Evolutionary conservation across 64 coral and sea anemone genomes (phyloP), one percentile per base, ranked within the genome.

Genomic region (Montipora sp.): DNA sequence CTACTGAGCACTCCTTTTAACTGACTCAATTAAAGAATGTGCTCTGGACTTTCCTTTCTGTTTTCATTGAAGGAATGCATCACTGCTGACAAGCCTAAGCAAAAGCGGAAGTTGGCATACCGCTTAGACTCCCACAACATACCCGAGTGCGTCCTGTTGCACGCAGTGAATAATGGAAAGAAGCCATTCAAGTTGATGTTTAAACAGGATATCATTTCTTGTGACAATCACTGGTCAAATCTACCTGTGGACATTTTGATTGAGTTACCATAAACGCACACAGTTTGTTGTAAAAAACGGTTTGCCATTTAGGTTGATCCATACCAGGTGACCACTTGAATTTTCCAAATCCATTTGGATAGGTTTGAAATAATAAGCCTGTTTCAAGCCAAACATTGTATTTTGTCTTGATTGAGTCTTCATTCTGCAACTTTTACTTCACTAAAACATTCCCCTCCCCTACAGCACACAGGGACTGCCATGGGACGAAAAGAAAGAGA

Each of bases 81-180:
- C 12, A 20, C 14, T 50, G 1, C 47, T n/a, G 47, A 46, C 3
- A 19, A 84, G 65, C 82, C 65, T 8, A 84, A 71, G 47, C 82
- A 84, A 49, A 84, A 84, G 82, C 14, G 82, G 46, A 84, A 84
- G 47, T 50, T 84, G 65, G 82, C 82, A 21, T 84, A 84, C 65
- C 50, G 16, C 44, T 5, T 49, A 18, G 65, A 84, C 46, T n/a
- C 9, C 6, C 12, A 69, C 18, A 69, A 68, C 47, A 18, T 20
- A 48, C 82, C 82, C 51, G 61, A 84, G 61, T 84, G 82, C 65
- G 51, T 71, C n/a, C 65, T 84, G 45, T 12, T 84, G 18, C 61
- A 71, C 22, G 44, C n/a, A 49, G 65, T 7, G 7, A 49, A 11
- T 13, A 84, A 84, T 45, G 16, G n/a, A 71, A 84, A 84, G 61